Evolutionary conservation across 2,888 invertebrate species (phyloP), one percentile per base, ranked within the genome.

Genomic region (Caenorhabditis drosophilae): DNA sequence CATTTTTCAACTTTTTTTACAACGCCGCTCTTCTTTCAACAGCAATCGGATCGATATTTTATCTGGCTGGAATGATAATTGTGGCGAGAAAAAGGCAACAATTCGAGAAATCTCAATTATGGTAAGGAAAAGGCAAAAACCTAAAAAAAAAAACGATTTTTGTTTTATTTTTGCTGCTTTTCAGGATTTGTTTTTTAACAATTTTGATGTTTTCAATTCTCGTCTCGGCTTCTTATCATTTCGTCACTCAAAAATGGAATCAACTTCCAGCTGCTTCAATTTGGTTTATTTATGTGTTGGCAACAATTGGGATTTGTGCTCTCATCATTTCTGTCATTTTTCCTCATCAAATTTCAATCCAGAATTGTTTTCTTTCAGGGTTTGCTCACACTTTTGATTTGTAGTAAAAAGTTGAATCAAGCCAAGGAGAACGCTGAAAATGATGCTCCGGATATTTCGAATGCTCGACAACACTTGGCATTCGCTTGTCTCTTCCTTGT

Each of bases 201-300:
- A 41, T 58, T 12, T 52, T 67, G 18, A 47, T 67, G 34, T 36
- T 67, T 22, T 49, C 57, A 9, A 40, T 41, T 22, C 40, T 67
- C n/a, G 36, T 67, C n/a, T 61, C 67, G 23, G 61, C 49, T 2
- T 57, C 61, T 15, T 61, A 67, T 36, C 45, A 52, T 23, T 58
- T 67, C 22, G 34, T 61, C 22, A 18, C 52, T 2, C 35, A 36
- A 23, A 55, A 61, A 53, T 67, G 54, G 57, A 57, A 56, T 16
- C 61, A 57, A 38, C 56, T 67, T 2, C 67, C 60, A 0, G 61
- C 53, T 2, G 22, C 53, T 36, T 23, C 46, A 4, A 23, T 61
- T 23, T 61, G 49, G 44, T 57, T 61, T 50, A 35, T 38, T 41
- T 56, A 54, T 12, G 11, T 58, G n/a, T 22, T 67, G 1, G 36